A percentile compares a stretch with the other conserved stretches of the same genome.
Evolutionary conservation across 2,888 invertebrate species (phyloP).

Genomic region (Eupelmus urozonus): DNA sequence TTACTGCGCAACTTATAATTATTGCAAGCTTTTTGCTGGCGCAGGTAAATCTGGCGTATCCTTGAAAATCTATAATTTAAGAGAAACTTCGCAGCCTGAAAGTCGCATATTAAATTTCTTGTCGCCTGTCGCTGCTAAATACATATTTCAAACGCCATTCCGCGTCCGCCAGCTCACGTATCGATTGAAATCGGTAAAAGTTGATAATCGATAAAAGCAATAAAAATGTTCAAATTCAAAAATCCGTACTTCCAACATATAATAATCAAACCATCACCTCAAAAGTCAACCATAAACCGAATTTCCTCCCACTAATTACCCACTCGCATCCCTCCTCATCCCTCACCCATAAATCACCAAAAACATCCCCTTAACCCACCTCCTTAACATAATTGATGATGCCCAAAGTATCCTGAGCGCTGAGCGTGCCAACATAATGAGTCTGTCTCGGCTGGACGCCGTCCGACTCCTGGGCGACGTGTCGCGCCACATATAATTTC

Average conservation of each 20-base stretch:
- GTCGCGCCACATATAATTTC: conserved; percentile 77
- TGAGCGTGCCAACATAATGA: conserved; percentile 85
- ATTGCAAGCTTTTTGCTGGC: neutral
- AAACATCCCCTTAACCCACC: conserved; percentile 65
- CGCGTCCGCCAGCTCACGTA: too few species aligned
- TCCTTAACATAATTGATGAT: conserved; percentile 84
- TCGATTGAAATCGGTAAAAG: too few species aligned
- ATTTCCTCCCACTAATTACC: too few species aligned
- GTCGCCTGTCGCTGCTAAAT: too few species aligned
- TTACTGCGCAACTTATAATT: neutral
- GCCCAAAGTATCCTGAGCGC: conserved; percentile 82
- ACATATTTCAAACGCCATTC: too few species aligned
- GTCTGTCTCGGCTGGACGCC: conserved; percentile 73
- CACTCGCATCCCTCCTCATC: too few species aligned
- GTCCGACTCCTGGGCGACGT: conserved; percentile 34
- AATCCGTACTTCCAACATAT: too few species aligned
- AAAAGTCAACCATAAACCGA: neutral
- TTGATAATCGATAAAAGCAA: too few species aligned
- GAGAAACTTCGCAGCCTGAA: neutral
- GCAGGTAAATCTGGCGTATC: neutral
- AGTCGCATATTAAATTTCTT: too few species aligned
- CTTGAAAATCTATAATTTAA: neutral
- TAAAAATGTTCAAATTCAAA: too few species aligned
- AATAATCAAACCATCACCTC: too few species aligned
- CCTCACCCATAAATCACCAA: too few species aligned